Evolutionary conservation across 2,797 vertebrate species (phyloP).

Genomic region (Eurystomus glaucurus): DNA sequence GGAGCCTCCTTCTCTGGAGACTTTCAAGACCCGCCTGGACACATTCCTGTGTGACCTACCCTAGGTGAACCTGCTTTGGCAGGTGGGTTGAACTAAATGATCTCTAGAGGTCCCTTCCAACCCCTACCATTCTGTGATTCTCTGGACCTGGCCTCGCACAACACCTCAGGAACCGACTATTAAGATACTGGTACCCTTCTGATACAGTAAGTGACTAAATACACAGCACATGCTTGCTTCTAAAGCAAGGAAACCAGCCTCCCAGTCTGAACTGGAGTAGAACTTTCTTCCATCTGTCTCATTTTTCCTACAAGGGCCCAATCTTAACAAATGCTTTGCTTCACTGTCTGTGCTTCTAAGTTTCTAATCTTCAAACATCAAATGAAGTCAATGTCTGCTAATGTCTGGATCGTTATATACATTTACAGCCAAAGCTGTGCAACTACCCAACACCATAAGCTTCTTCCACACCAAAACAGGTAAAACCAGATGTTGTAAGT

Average conservation of each 20-base stretch:
- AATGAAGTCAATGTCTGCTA: background rate
- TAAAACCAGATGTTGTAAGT: accelerated
- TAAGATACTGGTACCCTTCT: background rate
- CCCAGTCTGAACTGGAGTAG: accelerated
- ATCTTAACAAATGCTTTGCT: background rate
- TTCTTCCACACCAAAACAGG: background rate
- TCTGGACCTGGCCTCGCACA: background rate
- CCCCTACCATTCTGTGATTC: too few relatives aligned
- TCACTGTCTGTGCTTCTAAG: background rate
- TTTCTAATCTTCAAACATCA: background rate
- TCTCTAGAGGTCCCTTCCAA: too few relatives aligned
- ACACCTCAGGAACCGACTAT: background rate
- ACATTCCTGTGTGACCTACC: too few relatives aligned
- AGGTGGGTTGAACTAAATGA: too few relatives aligned
- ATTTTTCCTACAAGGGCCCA: background rate
- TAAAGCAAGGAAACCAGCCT: background rate
- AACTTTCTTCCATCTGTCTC: background rate
- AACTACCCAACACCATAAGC: background rate
- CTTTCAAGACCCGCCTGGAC: too few relatives aligned
- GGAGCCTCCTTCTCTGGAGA: too few relatives aligned
- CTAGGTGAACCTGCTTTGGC: too few relatives aligned
- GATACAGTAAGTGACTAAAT: background rate
- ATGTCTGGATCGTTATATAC: background rate
- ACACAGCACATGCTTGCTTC: background rate
- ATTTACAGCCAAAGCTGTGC: background rate